Evolutionary conservation across 2,888 invertebrate species (phyloP).

Genomic region (Drosophila prolongata): DNA sequence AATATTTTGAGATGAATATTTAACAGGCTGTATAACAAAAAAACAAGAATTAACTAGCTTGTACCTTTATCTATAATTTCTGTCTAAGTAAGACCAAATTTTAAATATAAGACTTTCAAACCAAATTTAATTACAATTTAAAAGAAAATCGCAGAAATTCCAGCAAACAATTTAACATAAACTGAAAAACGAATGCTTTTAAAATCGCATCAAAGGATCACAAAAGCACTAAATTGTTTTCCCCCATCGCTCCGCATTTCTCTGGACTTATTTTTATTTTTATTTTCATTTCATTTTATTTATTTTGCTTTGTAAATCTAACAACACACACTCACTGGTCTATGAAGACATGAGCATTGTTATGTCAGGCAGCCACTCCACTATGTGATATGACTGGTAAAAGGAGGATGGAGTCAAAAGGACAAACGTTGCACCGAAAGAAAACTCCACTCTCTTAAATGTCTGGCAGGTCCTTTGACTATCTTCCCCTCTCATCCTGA

Average conservation of each 20-base stretch:
- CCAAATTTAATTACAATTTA: not conserved
- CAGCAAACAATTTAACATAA: constrained; percentile 16
- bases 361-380: constrained; percentile 38
- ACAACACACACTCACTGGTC: constrained; percentile 16
- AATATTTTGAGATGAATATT: too few species aligned
- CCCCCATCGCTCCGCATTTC: constrained; percentile 3
- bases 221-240: constrained; percentile 39
- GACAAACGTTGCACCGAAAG: constrained; percentile 23
- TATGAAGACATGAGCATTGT: constrained; percentile 32
- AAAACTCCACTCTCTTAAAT: constrained; percentile 7
- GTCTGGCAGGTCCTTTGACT: constrained; percentile 28
- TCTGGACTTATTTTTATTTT: constrained; percentile 9
- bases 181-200: constrained; percentile 1
- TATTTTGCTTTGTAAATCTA: constrained; percentile 34
- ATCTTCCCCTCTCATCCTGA: not conserved
- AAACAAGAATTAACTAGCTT: too few species aligned
- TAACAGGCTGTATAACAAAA: too few species aligned
- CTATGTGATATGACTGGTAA: constrained; percentile 28
- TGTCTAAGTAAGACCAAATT: not conserved
- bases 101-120: not conserved
- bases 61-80: not conserved
- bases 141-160: not conserved
- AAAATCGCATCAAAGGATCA: constrained; percentile 33
- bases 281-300: constrained; percentile 21
- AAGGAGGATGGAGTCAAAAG: constrained; percentile 14